Conservation (phyloP, 2,888 invertebrate species). For the Entomobrya proxima region DNA sequence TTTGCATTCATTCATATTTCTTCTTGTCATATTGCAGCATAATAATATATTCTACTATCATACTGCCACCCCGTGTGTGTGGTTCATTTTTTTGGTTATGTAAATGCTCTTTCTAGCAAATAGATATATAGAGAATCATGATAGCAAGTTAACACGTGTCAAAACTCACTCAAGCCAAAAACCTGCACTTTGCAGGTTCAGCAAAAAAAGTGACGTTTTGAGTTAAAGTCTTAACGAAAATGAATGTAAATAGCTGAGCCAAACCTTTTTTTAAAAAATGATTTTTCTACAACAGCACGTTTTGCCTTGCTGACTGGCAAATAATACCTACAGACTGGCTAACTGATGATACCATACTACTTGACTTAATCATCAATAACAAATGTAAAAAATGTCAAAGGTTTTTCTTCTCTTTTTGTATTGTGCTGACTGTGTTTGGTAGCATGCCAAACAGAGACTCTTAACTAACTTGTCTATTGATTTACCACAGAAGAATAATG, state of each 20-base stretch:
- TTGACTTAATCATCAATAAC: no score
- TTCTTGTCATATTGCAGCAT: not conserved
- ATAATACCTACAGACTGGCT: no score
- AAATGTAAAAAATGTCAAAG: constrained; percentile 24
- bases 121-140: no score
- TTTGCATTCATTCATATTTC: constrained; percentile 19
- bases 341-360: no score
- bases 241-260: constrained; percentile 11
- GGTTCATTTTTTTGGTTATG: not conserved
- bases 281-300: no score
- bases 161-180: not conserved
- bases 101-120: no score
- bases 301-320: no score
- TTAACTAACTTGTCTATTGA: not conserved
- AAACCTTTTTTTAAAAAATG: no score
- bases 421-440: not conserved
- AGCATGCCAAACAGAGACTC: not conserved
- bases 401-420: not conserved
- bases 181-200: not conserved
- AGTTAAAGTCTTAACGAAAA: constrained; percentile 3
- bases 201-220: not conserved
- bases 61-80: not conserved
- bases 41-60: not conserved
- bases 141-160: constrained; percentile 15
- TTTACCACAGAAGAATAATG: not conserved